Conservation (phyloP, 2,797 vertebrate genomes). For the Fundulus diaphanus region DNA sequence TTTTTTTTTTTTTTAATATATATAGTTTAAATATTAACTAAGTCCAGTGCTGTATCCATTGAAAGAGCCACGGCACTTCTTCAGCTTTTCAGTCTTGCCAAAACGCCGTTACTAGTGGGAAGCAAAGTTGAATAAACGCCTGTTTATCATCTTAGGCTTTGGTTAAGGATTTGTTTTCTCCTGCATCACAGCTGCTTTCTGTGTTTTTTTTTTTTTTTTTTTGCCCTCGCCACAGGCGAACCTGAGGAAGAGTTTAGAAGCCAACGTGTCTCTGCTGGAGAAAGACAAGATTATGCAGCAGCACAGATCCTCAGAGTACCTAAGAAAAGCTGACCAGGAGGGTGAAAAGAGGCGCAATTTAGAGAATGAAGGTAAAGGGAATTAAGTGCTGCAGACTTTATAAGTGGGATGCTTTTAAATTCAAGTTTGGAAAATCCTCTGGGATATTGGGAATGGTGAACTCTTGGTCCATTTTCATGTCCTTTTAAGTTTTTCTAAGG, state of each 20-base stretch:
- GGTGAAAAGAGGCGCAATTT: slow-evolving; percentile 93
- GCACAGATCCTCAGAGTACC: slow-evolving; percentile 92
- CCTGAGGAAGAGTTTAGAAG: slow-evolving; percentile 89
- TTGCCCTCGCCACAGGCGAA: slow-evolving; percentile 74
- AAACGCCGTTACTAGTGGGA: neutral
- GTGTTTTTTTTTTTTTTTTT: no score
- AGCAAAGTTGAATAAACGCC: neutral
- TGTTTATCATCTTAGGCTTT: slow-evolving; percentile 12
- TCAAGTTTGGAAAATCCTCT: slow-evolving; percentile 14
- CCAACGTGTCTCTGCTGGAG: slow-evolving; percentile 89
- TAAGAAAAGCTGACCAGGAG: slow-evolving; percentile 97
- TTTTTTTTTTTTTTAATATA: neutral
- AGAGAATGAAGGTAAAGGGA: slow-evolving; percentile 93
- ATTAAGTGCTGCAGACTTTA: slow-evolving; percentile 21
- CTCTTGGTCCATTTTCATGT: neutral
- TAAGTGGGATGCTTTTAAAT: slow-evolving; percentile 21
- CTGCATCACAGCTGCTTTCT: slow-evolving; percentile 38
- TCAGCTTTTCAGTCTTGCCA: slow-evolving; percentile 4
- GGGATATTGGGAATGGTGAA: neutral
- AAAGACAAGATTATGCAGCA: slow-evolving; percentile 96
- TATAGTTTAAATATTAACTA: neutral
- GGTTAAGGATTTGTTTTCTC: slow-evolving; percentile 10
- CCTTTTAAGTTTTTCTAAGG: neutral
- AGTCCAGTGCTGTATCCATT: neutral
- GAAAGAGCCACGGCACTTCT: neutral